A percentile compares a stretch with the other conserved stretches of the same genome.
phyloP scores from a whole-genome alignment of 2,888 invertebrate species.

The Drosophila conformis region DNA sequence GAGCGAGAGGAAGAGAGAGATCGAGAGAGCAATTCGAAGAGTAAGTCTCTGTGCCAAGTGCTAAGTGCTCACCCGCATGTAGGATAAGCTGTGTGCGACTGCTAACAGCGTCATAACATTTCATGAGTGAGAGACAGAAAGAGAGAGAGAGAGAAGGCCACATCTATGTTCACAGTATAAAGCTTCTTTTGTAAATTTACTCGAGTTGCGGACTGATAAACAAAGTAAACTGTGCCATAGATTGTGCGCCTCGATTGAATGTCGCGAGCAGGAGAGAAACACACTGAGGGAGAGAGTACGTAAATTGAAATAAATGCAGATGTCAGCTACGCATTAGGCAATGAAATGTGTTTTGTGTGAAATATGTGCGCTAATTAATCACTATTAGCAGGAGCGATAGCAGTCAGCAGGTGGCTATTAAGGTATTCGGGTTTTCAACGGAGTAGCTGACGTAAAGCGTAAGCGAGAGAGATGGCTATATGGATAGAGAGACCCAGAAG shows the following conservation, averaged over 20 bases:
- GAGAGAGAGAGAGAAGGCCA: background rate
- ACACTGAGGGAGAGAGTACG: conserved; percentile 2
- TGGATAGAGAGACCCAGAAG: conserved; percentile 3
- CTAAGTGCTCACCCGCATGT: conserved; percentile 38
- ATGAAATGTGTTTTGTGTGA: conserved; percentile 52
- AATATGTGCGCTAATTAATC: conserved; percentile 66
- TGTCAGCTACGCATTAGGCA: conserved; percentile 39
- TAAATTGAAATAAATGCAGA: conserved; percentile 16
- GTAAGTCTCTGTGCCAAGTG: conserved; percentile 13
- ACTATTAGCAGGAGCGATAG: conserved; percentile 43
- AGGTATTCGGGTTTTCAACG: conserved; percentile 25
- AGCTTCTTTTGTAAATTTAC: conserved; percentile 52
- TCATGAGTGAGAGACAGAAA: background rate
- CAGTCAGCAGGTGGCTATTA: background rate
- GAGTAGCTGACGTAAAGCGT: conserved; percentile 37
- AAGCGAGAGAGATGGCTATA: background rate
- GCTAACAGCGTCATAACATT: conserved; percentile 34
- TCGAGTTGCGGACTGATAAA: conserved; percentile 57
- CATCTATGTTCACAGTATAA: conserved; percentile 23
- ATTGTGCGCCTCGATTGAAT: conserved; percentile 20
- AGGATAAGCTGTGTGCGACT: conserved; percentile 36
- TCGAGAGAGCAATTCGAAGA: conserved; percentile 11
- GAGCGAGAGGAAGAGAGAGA: conserved; percentile 8
- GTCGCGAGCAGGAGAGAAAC: conserved; percentile 3
- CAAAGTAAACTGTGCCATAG: conserved; percentile 59